phyloP scores from a whole-genome alignment of 2,888 invertebrate species.

The Nymphalis polychloros region DNA sequence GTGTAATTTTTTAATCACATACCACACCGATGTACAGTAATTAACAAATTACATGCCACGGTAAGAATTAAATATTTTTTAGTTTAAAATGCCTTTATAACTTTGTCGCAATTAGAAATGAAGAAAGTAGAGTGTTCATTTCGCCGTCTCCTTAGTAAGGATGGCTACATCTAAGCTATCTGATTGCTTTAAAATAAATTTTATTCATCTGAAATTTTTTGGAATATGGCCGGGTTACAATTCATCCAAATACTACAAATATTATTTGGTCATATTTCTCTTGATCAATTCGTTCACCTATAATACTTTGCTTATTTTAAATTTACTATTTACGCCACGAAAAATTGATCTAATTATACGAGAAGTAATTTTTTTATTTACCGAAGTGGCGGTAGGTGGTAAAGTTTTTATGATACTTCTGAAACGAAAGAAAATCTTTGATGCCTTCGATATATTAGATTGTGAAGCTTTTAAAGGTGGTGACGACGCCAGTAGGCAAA shows the following conservation, averaged over 20 bases:
- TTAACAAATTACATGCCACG: conserved; percentile 36
- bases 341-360: conserved; percentile 59
- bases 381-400: conserved; percentile 41
- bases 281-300: conserved; percentile 51
- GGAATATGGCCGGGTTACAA: conserved; percentile 58
- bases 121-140: conserved; percentile 24
- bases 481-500: conserved; percentile 47
- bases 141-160: conserved; percentile 35
- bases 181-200: conserved; percentile 54
- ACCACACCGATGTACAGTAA: conserved; percentile 13
- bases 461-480: conserved; percentile 53
- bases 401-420: conserved; percentile 60
- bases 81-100: conserved; percentile 25
- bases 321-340: conserved; percentile 57
- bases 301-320: conserved; percentile 57
- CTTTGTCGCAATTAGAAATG: not conserved
- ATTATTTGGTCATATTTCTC: conserved; percentile 54
- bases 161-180: conserved; percentile 42
- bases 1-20: conserved; percentile 37
- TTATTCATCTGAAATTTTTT: conserved; percentile 54
- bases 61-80: conserved; percentile 39
- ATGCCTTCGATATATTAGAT: conserved; percentile 57
- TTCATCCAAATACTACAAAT: conserved; percentile 53
- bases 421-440: conserved; percentile 53
- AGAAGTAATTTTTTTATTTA: conserved; percentile 55